phyloP scores from a whole-genome alignment of 2,888 invertebrate genomes.

The Clepsis dumicolana region DNA sequence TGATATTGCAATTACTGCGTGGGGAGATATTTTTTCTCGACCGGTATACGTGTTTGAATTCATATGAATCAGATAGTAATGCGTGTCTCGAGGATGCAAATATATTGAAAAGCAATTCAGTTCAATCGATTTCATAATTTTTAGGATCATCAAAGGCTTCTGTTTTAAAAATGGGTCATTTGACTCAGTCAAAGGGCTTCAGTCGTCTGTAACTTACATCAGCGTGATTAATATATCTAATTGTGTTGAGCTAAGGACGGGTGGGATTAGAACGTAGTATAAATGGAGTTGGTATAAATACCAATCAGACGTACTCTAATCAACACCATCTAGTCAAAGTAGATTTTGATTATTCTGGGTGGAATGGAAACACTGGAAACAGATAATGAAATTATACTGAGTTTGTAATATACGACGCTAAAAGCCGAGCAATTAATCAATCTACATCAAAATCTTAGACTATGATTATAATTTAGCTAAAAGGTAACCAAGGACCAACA shows the following conservation, averaged over 20 bases:
- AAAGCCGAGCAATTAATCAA: background rate
- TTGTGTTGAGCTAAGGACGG: constrained; percentile 15
- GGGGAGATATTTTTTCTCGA: constrained; percentile 23
- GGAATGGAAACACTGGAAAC: too few relatives aligned
- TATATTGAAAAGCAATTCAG: constrained; percentile 49
- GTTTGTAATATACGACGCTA: background rate
- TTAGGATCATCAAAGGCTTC: constrained; percentile 59
- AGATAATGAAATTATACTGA: background rate
- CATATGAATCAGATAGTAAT: constrained; percentile 12
- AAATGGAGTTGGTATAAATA: background rate
- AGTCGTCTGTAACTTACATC: constrained; percentile 51
- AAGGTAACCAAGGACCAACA: constrained; percentile 56
- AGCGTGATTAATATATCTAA: constrained; percentile 30
- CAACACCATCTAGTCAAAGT: background rate
- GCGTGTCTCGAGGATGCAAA: constrained; percentile 13
- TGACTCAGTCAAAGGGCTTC: constrained; percentile 53
- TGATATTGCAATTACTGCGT: constrained; percentile 24
- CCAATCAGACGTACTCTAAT: background rate
- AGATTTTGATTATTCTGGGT: background rate
- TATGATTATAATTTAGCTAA: constrained; percentile 27
- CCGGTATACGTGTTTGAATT: background rate
- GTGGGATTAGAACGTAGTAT: constrained; percentile 9
- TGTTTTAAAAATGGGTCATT: constrained; percentile 47
- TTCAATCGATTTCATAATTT: constrained; percentile 64
- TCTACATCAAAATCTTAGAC: background rate